These are phyloP conservation scores for Ctenopoma kingsleyae DNA, from an alignment of 2,797 vertebrate species.

Conservation along the genomic window DNA sequence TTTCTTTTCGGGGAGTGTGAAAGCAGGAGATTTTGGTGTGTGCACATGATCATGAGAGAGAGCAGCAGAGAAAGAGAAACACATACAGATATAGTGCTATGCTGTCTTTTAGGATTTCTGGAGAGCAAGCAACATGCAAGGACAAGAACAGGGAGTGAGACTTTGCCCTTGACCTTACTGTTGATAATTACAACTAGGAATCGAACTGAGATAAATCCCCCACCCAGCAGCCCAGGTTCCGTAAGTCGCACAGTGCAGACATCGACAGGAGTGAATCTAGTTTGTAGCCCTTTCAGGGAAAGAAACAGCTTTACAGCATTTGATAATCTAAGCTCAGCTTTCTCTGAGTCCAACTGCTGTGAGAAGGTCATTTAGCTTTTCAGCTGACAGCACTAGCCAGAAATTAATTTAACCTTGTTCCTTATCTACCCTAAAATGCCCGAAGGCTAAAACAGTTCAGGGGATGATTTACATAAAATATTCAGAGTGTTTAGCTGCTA, in stretches of 20 bases:
- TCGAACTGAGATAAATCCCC: neutral
- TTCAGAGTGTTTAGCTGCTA: slow-evolving; percentile 31
- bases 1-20: slow-evolving; percentile 28
- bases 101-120: slow-evolving; percentile 37
- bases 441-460: slow-evolving; percentile 42
- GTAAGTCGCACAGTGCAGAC: neutral
- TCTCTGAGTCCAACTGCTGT: slow-evolving; percentile 51
- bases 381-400: slow-evolving; percentile 24
- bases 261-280: slow-evolving; percentile 16
- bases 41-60: slow-evolving; percentile 6
- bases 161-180: neutral
- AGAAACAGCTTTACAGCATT: slow-evolving; percentile 14
- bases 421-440: slow-evolving; percentile 29
- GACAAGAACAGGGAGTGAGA: neutral
- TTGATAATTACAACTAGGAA: slow-evolving; percentile 3
- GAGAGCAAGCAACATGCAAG: slow-evolving; percentile 11
- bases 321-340: slow-evolving; percentile 23
- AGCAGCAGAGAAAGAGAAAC: slow-evolving; percentile 11
- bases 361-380: slow-evolving; percentile 40
- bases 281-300: neutral
- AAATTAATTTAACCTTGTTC: slow-evolving; percentile 42
- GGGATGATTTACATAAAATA: slow-evolving; percentile 50
- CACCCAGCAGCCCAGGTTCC: slow-evolving; percentile 4
- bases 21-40: slow-evolving; percentile 20
- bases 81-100: slow-evolving; percentile 20